These are phyloP conservation scores for Scaptomyza polygonia DNA, from an alignment of 2,888 invertebrate species.

Conservation along the genomic window DNA sequence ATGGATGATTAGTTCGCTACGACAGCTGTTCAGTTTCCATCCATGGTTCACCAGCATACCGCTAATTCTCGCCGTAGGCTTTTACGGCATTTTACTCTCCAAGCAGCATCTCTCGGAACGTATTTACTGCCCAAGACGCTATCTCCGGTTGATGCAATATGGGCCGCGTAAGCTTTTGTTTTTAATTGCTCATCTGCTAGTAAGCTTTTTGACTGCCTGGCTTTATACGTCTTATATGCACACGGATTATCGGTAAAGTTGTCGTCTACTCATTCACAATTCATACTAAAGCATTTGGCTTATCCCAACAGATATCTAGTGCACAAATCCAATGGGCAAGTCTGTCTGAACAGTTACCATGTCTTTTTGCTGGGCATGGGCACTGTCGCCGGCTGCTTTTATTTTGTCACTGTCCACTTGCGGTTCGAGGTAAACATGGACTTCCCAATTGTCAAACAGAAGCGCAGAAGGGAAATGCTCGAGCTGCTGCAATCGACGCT, in stretches of 20 bases:
- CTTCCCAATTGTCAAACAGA: conserved; percentile 88
- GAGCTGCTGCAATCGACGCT: conserved; percentile 86
- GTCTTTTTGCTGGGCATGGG: conserved; percentile 89
- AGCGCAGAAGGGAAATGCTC: conserved; percentile 86
- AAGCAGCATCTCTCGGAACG: conserved; percentile 88
- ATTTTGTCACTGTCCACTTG: conserved; percentile 75
- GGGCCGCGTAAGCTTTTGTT: conserved; percentile 86
- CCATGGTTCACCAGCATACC: conserved; percentile 89
- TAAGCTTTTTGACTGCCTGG: conserved; percentile 89
- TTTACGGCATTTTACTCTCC: conserved; percentile 90
- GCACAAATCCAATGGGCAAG: conserved; percentile 70
- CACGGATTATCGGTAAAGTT: conserved; percentile 85
- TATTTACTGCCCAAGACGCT: conserved; percentile 88
- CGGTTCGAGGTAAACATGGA: conserved; percentile 84
- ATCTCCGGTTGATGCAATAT: conserved; percentile 87
- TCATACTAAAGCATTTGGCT: too few relatives aligned
- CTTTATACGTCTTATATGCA: conserved; percentile 88
- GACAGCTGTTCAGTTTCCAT: conserved; percentile 85
- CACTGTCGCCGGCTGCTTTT: conserved; percentile 88
- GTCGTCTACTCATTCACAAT: too few relatives aligned
- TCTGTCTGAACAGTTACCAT: conserved; percentile 88
- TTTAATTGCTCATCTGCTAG: conserved; percentile 86
- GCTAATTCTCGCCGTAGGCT: conserved; percentile 87
- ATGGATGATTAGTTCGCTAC: conserved; percentile 88
- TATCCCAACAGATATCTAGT: conserved; percentile 54